Evolutionary conservation across 2,113 vertebrate species (phyloP).

Genomic region (Lonchura striata): DNA sequence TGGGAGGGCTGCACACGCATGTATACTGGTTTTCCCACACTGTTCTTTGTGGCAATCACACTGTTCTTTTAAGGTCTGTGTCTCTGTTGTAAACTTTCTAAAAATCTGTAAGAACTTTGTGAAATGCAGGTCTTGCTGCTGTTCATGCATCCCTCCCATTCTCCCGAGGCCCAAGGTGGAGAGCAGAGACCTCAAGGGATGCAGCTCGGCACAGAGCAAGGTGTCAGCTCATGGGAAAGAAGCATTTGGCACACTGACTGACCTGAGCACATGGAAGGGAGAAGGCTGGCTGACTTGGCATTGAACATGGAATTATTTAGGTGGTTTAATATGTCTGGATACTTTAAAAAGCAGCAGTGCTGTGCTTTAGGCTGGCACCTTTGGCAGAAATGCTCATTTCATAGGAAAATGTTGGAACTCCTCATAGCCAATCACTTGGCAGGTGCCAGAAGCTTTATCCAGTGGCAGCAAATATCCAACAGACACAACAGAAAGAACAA

Average conservation of each 20-base stretch:
- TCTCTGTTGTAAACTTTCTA: constrained; percentile 34
- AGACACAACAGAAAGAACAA: not conserved
- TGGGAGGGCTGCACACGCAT: constrained; percentile 65
- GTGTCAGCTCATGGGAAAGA: not conserved
- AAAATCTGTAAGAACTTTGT: not conserved
- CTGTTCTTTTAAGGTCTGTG: constrained; percentile 56
- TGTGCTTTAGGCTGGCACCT: not conserved
- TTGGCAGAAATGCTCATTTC: not conserved
- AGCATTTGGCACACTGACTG: not conserved
- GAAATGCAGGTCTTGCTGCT: not conserved
- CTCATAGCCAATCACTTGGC: not conserved
- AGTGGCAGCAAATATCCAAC: not conserved
- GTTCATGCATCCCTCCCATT: not conserved
- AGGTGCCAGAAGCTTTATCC: not conserved
- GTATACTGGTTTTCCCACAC: constrained; percentile 63
- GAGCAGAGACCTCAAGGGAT: not conserved
- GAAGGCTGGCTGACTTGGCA: not conserved
- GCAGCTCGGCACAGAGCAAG: not conserved
- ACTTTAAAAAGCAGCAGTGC: not conserved
- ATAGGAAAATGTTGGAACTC: not conserved
- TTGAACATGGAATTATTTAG: not conserved
- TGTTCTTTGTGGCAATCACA: constrained; percentile 63
- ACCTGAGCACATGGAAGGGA: not conserved
- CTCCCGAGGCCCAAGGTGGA: not conserved
- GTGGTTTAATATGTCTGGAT: not conserved